A percentile compares a stretch with the other conserved stretches of the same genome.
phyloP scores from a whole-genome alignment of 2,113 vertebrate species.

The Syngnathus floridae region DNA sequence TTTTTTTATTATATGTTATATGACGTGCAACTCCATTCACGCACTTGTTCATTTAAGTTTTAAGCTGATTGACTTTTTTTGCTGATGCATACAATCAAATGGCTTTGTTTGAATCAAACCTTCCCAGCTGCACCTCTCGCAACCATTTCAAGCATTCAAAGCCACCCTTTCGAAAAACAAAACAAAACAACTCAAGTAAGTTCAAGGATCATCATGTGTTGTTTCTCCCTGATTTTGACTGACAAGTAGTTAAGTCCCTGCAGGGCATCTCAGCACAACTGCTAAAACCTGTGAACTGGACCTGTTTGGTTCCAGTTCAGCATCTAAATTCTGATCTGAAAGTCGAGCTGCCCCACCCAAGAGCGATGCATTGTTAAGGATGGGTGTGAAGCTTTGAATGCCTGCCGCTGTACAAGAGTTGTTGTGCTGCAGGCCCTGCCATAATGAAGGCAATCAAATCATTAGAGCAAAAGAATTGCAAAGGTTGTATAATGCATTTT shows the following conservation, averaged over 20 bases:
- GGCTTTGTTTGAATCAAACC: background rate
- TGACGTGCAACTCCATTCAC: background rate
- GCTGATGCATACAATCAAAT: background rate
- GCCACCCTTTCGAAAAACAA: slow-evolving; percentile 2
- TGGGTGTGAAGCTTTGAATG: slow-evolving; percentile 1
- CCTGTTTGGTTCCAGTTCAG: slow-evolving; percentile 1
- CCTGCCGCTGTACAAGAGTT: background rate
- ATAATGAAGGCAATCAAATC: background rate
- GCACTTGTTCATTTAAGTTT: background rate
- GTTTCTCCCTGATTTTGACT: slow-evolving; percentile 13
- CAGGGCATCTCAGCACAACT: background rate
- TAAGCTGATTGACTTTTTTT: too few relatives aligned
- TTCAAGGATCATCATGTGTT: slow-evolving; percentile 3
- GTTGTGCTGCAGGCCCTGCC: background rate
- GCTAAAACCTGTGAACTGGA: slow-evolving; percentile 9
- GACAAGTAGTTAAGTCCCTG: slow-evolving; percentile 6
- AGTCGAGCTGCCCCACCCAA: background rate
- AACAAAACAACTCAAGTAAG: background rate
- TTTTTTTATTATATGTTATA: too few relatives aligned
- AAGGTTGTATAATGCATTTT: background rate
- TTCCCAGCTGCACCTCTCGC: slow-evolving; percentile 3
- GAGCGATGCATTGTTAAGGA: background rate
- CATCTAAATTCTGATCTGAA: slow-evolving; percentile 31
- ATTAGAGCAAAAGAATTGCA: background rate
- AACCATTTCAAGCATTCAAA: slow-evolving; percentile 12